Conservation (phyloP, 2,113 vertebrate species). For the Corythornis cristatus region DNA sequence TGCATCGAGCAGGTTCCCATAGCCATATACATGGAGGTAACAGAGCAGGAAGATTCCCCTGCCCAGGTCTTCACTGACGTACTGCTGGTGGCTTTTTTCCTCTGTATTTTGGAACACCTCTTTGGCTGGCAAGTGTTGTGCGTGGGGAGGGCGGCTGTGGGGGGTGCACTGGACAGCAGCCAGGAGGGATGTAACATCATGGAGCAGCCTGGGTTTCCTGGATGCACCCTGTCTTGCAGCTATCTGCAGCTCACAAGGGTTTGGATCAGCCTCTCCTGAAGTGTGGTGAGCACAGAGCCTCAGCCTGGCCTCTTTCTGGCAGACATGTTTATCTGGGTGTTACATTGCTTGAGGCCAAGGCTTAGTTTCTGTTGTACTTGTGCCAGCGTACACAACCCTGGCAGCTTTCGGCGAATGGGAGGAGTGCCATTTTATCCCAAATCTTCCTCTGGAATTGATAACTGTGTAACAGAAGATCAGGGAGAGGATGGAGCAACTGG, state of each 20-base stretch:
- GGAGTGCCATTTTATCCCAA: conserved; percentile 16
- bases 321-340: conserved; percentile 69
- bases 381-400: conserved; percentile 68
- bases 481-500: neutral
- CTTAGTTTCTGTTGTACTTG: conserved; percentile 70
- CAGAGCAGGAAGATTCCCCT: neutral
- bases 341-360: conserved; percentile 61
- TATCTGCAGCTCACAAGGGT: neutral
- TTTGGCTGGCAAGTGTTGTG: neutral
- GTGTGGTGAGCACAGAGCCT: neutral
- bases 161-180: neutral
- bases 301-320: conserved; percentile 52
- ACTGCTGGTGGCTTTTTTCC: neutral
- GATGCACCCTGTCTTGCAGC: conserved; percentile 53
- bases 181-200: neutral
- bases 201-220: conserved; percentile 42
- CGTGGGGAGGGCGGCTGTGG: neutral
- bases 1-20: fast-evolving
- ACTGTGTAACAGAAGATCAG: conserved; percentile 20
- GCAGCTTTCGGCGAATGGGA: conserved; percentile 40
- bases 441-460: conserved; percentile 30
- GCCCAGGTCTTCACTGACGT: fast-evolving
- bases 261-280: neutral
- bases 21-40: fast-evolving
- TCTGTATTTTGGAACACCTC: neutral